These are phyloP conservation scores for Nomada ruficornis DNA, from an alignment of 2,888 invertebrate species.

Conservation along the genomic window DNA sequence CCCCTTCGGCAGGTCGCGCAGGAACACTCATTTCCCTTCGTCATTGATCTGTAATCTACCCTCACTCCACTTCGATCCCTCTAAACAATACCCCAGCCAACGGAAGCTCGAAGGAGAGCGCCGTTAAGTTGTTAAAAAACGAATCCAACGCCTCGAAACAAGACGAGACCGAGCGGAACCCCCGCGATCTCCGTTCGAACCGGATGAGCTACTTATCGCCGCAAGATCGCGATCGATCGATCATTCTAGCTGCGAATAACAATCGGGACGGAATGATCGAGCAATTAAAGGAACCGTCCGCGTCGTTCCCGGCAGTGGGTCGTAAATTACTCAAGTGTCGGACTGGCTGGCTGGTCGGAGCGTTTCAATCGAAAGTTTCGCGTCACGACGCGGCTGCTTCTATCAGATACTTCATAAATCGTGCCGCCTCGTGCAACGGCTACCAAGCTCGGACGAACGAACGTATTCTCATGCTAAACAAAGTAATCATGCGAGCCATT, in stretches of 20 bases:
- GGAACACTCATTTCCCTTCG: too few species aligned
- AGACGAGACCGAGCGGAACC: neutral
- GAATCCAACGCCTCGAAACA: neutral
- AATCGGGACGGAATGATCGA: conserved; percentile 38
- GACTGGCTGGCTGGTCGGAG: neutral
- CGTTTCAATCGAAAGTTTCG: conserved; percentile 49
- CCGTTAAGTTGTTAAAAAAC: neutral
- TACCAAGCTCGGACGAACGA: conserved; percentile 47
- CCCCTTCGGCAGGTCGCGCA: too few species aligned
- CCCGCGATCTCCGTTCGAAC: neutral
- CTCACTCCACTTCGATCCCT: neutral
- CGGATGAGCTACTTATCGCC: conserved; percentile 6
- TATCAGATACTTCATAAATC: conserved; percentile 64
- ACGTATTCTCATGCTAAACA: conserved; percentile 64
- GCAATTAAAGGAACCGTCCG: conserved; percentile 44
- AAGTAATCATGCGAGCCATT: conserved; percentile 67
- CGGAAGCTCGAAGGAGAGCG: neutral
- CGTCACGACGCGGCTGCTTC: conserved; percentile 14
- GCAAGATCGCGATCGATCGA: conserved; percentile 36
- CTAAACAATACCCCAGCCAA: too few species aligned
- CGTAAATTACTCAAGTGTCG: conserved; percentile 45
- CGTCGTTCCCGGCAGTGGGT: neutral
- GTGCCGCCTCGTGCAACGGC: conserved; percentile 6
- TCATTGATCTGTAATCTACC: neutral
- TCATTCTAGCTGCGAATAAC: conserved; percentile 22